Percentiles rank a stretch among this genome's conserved stretches.
These are phyloP conservation scores for Zoanthus solanderi DNA, from an alignment of 92 coral and sea anemone species.

Conservation along the genomic window DNA sequence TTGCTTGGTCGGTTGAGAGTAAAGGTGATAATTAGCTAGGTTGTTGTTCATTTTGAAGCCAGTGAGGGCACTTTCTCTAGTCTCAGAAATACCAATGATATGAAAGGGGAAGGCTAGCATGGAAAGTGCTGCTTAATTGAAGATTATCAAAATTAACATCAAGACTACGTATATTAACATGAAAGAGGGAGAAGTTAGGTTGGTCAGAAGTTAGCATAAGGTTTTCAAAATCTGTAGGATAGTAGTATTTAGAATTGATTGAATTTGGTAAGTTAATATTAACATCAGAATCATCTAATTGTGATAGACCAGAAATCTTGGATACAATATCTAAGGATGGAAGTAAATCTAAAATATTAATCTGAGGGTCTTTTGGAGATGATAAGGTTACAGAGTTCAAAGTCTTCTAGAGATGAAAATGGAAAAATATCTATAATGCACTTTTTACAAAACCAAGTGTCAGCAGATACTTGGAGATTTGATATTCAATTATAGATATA, in stretches of 20 bases:
- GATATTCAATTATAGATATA: neutral
- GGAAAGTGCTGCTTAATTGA: too few relatives aligned
- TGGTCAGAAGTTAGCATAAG: too few relatives aligned
- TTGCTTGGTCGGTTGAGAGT: too few relatives aligned
- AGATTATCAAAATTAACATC: too few relatives aligned
- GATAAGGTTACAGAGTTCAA: constrained; percentile 22
- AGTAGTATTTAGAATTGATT: constrained; percentile 20
- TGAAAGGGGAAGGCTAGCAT: too few relatives aligned
- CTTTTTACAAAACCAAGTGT: constrained; percentile 37
- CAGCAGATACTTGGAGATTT: neutral
- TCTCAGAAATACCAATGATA: too few relatives aligned
- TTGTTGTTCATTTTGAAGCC: too few relatives aligned
- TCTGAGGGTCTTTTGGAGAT: constrained; percentile 39
- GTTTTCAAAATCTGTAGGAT: neutral
- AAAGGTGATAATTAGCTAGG: too few relatives aligned
- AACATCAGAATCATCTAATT: constrained; percentile 32
- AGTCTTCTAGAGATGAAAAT: constrained; percentile 31
- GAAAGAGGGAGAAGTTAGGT: too few relatives aligned
- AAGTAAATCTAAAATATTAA: constrained; percentile 23
- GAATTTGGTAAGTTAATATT: constrained; percentile 18
- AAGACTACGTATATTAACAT: too few relatives aligned
- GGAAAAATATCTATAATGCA: constrained; percentile 28
- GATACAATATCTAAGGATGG: constrained; percentile 28
- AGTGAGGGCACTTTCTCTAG: too few relatives aligned
- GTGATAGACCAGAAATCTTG: constrained; percentile 21